Conservation (phyloP, 37 sponge, comb jelly and placozoan species). For the Beroe forskalii region DNA sequence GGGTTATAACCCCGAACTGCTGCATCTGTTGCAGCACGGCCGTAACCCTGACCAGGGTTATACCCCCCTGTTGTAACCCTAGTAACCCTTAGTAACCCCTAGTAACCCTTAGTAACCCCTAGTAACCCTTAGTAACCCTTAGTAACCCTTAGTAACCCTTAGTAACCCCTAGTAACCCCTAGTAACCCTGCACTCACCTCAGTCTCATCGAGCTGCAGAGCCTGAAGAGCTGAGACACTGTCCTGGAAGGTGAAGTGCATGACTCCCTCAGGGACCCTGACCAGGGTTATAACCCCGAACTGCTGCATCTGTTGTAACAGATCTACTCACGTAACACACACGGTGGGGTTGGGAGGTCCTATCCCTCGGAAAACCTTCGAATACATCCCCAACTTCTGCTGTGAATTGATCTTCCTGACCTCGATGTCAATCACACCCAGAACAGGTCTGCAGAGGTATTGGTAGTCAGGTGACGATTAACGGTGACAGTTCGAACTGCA, state of each 20-base stretch:
- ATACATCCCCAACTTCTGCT: slow-evolving; percentile 46
- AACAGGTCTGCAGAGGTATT: slow-evolving; percentile 75
- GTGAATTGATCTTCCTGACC: slow-evolving; percentile 69
- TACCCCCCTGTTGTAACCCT: not conserved
- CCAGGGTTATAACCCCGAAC: slow-evolving; percentile 36
- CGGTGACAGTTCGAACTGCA: no score
- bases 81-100: no score
- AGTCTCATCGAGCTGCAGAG: slow-evolving; percentile 39
- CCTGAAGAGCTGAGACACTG: slow-evolving; percentile 37
- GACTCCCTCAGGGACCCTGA: slow-evolving; percentile 44
- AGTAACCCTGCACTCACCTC: slow-evolving; percentile 11
- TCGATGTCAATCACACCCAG: slow-evolving; percentile 87
- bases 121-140: no score
- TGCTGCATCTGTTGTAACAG: slow-evolving; percentile 21
- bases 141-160: no score
- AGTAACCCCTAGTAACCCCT: not conserved
- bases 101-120: no score
- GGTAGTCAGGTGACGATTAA: not conserved
- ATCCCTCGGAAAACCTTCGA: slow-evolving; percentile 46
- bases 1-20: slow-evolving; percentile 24
- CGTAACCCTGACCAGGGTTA: not conserved
- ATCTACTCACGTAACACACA: slow-evolving; percentile 47
- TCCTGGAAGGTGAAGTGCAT: slow-evolving; percentile 63
- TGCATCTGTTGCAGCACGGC: slow-evolving; percentile 10
- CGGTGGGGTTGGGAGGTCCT: slow-evolving; percentile 52